Evolutionary conservation across 2,113 vertebrate species (phyloP), one percentile per base, ranked within the genome.

Genomic region (Capreolus pygargus): DNA sequence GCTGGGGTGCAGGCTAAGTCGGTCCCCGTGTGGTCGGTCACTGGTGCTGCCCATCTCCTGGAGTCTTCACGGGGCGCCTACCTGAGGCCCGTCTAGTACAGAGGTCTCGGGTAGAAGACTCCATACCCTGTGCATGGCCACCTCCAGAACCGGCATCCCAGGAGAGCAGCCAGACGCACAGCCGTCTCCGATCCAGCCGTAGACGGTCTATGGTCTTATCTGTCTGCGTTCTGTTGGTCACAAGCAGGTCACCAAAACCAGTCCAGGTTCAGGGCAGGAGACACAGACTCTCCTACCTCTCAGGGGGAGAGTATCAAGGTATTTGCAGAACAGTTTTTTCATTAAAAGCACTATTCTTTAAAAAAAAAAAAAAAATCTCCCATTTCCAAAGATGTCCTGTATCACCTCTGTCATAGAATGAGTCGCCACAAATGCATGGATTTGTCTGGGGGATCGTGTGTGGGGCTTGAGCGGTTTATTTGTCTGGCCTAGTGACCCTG

Each of bases 121-220:
- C 15, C 10, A 33, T 13, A 10, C 47, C 47, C 47, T 5, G 28
- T 64, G 76, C 36, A 30, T 33, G 33, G 25, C 60, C 82, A 64
- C 7, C 16, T 27, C 28, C 28, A 45, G 57, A 94, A 58, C 13
- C 10, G 12, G 64, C 1, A 14, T 28, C 55, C 23, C 11, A 3
- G 61, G 36, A n/a, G 43, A 50, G 43, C 76, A 9, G 30, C 61
- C 76, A 36, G 50, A 55, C 21, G 33, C 7, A 2, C 5, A 45
- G 6, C 25, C 11, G 21, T 8, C 36, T 17, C 45, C 7, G n/a
- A 19, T n/a, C 27, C 28, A 14, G 28, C 57, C 7, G 5, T 25
- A 36, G 55, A 25, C 0, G 12, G 1, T 12, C 5, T 9, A 7
- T 15, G 30, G 70, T 12, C 4, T 61, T 11, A 0, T 12, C 14